A percentile compares a stretch with the other conserved stretches of the same genome.
Evolutionary conservation across 2,113 vertebrate genomes (phyloP).

Genomic region (Ginglymostoma cirratum): DNA sequence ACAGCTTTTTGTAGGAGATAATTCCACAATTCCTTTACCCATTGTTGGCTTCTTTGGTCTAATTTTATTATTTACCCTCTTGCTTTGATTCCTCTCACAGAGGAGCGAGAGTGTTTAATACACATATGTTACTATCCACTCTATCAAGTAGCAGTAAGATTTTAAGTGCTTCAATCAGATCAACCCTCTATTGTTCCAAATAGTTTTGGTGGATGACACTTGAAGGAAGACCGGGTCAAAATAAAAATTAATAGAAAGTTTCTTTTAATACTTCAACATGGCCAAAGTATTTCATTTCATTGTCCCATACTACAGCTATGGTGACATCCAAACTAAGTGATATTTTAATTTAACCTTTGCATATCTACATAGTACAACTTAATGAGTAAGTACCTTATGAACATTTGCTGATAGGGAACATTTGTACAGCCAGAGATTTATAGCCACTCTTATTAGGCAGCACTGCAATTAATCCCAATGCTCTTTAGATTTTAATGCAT

Average conservation of each 20-base stretch:
- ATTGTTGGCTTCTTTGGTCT: background rate
- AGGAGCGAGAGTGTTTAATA: background rate
- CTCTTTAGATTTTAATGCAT: constrained; percentile 27
- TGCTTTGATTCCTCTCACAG: background rate
- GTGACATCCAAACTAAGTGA: constrained; percentile 23
- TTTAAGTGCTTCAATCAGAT: background rate
- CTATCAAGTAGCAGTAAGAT: background rate
- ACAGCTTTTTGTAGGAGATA: background rate
- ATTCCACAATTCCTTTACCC: background rate
- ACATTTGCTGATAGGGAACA: constrained; percentile 17
- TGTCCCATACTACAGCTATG: background rate
- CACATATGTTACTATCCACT: background rate
- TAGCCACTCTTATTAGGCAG: constrained; percentile 31
- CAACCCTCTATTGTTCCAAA: background rate
- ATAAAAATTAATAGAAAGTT: background rate
- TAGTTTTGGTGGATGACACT: background rate
- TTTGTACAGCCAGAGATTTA: constrained; percentile 26
- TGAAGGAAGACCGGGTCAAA: background rate
- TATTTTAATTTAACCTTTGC: constrained; percentile 30
- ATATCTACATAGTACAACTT: constrained; percentile 22
- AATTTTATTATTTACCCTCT: background rate
- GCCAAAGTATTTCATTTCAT: background rate
- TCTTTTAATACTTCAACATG: background rate
- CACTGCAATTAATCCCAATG: constrained; percentile 29
- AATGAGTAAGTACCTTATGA: constrained; percentile 30